phyloP scores from a whole-genome alignment of 2,113 vertebrate species.

The Brachyistius frenatus region DNA sequence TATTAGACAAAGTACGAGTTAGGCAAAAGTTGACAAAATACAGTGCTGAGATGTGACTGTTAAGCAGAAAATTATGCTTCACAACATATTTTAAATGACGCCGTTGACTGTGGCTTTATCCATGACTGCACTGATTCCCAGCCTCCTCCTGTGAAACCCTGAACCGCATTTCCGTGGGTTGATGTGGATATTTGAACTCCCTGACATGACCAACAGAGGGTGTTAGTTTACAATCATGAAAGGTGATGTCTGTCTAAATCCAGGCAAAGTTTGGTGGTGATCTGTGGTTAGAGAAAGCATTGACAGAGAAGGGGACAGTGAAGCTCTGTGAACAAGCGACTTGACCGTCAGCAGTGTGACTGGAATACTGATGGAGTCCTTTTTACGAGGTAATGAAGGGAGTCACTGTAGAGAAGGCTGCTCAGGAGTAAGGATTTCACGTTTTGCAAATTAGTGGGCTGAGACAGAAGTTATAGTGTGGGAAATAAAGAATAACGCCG shows the following conservation, averaged over 20 bases:
- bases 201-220: slow-evolving; percentile 65
- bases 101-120: background rate
- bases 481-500: background rate
- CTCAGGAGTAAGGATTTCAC: slow-evolving; percentile 15
- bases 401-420: slow-evolving; percentile 61
- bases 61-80: background rate
- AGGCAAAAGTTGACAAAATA: background rate
- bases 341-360: slow-evolving; percentile 62
- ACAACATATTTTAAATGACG: slow-evolving; percentile 1
- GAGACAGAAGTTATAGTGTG: slow-evolving; percentile 2
- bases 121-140: background rate
- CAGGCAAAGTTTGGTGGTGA: slow-evolving; percentile 17
- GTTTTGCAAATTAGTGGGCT: slow-evolving; percentile 5
- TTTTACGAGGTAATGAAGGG: slow-evolving; percentile 63
- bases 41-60: background rate
- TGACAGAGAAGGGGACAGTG: slow-evolving; percentile 69
- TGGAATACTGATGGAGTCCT: slow-evolving; percentile 70
- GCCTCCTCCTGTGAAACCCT: background rate
- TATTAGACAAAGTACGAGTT: background rate
- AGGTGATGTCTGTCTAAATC: slow-evolving; percentile 40
- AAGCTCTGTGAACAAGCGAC: slow-evolving; percentile 71
- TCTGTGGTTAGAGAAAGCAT: slow-evolving; percentile 66
- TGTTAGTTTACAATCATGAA: slow-evolving; percentile 41
- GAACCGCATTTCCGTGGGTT: background rate
- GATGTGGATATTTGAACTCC: slow-evolving; percentile 19